Evolutionary conservation across 2,888 invertebrate species (phyloP).

Genomic region (Apoderus coryli): DNA sequence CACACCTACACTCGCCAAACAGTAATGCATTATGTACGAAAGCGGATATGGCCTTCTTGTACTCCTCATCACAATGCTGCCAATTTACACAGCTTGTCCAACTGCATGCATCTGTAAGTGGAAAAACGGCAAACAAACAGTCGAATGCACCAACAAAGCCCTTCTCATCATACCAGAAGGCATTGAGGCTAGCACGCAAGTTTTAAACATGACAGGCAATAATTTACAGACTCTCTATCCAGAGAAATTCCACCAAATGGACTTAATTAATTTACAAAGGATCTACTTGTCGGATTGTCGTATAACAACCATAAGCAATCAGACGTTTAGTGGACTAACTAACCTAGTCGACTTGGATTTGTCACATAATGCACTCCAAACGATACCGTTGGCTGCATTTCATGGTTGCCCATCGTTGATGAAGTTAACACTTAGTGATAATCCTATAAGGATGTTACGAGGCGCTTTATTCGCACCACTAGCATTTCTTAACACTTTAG

Average conservation of each 20-base stretch:
- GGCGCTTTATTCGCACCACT: constrained; percentile 60
- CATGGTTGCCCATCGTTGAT: constrained; percentile 66
- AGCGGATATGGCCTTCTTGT: too few relatives aligned
- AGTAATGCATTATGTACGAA: too few relatives aligned
- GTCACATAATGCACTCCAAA: constrained; percentile 63
- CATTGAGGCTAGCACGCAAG: constrained; percentile 74
- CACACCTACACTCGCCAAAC: too few relatives aligned
- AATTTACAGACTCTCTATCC: constrained; percentile 62
- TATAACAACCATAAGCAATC: constrained; percentile 61
- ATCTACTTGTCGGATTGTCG: constrained; percentile 69
- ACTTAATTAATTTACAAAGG: constrained; percentile 73
- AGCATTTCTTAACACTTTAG: constrained; percentile 61
- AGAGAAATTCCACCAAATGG: constrained; percentile 65
- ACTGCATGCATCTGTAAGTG: too few relatives aligned
- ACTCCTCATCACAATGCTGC: too few relatives aligned
- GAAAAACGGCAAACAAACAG: too few relatives aligned
- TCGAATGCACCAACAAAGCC: too few relatives aligned
- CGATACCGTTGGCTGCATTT: constrained; percentile 67
- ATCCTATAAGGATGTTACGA: constrained; percentile 62
- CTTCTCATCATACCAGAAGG: too few relatives aligned
- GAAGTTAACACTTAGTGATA: constrained; percentile 66
- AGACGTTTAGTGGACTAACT: constrained; percentile 69
- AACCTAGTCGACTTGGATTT: constrained; percentile 82
- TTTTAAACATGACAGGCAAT: constrained; percentile 73
- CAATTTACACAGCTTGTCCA: too few relatives aligned